Percentiles rank a stretch among this genome's conserved stretches.
These are phyloP conservation scores for Artemisiospiza belli DNA, from an alignment of 2,113 vertebrate genomes.

Conservation along the genomic window DNA sequence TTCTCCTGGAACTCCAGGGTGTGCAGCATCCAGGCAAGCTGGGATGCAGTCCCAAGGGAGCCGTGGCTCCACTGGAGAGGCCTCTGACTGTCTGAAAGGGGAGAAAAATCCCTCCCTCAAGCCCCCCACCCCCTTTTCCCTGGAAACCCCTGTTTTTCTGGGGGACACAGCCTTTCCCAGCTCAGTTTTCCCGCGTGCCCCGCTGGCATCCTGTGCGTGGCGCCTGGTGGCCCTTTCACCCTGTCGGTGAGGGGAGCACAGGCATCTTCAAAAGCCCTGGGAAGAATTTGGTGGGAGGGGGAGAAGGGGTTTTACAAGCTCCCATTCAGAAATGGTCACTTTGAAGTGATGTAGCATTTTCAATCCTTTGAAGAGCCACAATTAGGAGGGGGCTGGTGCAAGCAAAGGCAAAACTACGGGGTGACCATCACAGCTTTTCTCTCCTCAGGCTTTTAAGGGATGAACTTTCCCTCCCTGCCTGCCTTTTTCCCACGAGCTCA, in stretches of 20 bases:
- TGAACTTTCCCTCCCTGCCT: slow-evolving; percentile 42
- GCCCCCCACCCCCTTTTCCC: not conserved
- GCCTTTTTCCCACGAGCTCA: not conserved
- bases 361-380: slow-evolving; percentile 67
- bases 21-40: not conserved
- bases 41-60: not conserved
- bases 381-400: slow-evolving; percentile 54
- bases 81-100: not conserved
- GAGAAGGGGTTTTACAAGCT: slow-evolving; percentile 66
- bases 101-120: not conserved
- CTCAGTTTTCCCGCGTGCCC: accelerated
- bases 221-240: not conserved
- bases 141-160: not conserved
- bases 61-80: accelerated
- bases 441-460: slow-evolving; percentile 21
- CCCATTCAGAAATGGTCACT: slow-evolving; percentile 69
- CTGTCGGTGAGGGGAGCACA: not conserved
- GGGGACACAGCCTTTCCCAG: not conserved
- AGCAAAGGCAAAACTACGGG: slow-evolving; percentile 26
- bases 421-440: slow-evolving; percentile 21
- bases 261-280: slow-evolving; percentile 65
- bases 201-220: slow-evolving; percentile 4
- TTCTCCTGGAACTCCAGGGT: accelerated
- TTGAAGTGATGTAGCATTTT: slow-evolving; percentile 72
- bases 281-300: slow-evolving; percentile 59